phyloP scores from a whole-genome alignment of 2,888 invertebrate species.

The Cheilosia grossa region DNA sequence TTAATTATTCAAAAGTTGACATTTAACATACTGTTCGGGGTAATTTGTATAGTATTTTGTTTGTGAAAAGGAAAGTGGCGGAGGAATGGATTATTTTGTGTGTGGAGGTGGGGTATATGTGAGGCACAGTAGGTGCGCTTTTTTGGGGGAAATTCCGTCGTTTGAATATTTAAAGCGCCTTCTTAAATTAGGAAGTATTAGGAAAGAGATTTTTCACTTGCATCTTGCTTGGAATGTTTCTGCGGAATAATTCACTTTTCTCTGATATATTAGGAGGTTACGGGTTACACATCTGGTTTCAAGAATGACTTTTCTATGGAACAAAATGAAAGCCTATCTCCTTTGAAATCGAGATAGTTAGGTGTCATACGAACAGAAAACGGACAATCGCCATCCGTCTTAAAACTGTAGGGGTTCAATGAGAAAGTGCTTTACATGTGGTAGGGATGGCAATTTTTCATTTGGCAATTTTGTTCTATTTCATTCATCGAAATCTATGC shows the following conservation, averaged over 20 bases:
- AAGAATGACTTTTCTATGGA: too few species aligned
- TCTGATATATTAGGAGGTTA: background rate
- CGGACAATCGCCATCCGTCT: too few species aligned
- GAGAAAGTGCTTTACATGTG: too few species aligned
- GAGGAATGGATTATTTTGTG: background rate
- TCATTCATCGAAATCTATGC: too few species aligned
- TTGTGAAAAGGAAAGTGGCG: conserved; percentile 30
- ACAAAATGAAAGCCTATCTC: too few species aligned
- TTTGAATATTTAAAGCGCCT: conserved; percentile 22
- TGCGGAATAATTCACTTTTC: background rate
- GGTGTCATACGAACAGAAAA: too few species aligned
- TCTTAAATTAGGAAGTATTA: conserved; percentile 30
- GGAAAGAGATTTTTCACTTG: conserved; percentile 43
- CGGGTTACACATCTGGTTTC: background rate
- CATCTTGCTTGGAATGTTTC: background rate
- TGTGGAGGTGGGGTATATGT: background rate
- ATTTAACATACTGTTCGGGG: conserved; percentile 62
- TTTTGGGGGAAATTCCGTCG: background rate
- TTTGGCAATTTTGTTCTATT: too few species aligned
- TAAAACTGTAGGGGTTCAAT: too few species aligned
- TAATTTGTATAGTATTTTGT: conserved; percentile 57
- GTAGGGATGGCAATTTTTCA: too few species aligned
- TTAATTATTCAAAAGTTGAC: conserved; percentile 56
- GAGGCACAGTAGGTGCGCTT: background rate
- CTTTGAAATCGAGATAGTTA: too few species aligned